Evolutionary conservation across 23 tunicate genomes (phyloP), one percentile per base, ranked within the genome.

Genomic region (Clavelina lepadiformis): DNA sequence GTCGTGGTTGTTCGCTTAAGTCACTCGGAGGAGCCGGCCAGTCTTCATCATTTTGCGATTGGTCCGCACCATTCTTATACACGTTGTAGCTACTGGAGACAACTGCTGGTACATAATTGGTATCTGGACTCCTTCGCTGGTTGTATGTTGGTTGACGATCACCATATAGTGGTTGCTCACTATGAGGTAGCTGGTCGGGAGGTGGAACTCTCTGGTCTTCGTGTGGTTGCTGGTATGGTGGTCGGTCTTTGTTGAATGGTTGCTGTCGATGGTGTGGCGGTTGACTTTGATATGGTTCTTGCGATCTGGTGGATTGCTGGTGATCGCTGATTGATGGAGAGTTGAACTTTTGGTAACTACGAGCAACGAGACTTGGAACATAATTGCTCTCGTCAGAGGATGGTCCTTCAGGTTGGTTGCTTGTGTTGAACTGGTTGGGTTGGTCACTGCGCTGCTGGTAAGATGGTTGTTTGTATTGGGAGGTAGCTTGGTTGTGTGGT

Each of bases 331-430:
- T 26, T 35, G 71, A 27, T 4, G 23, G 46, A 36, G 67, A 18
- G 11, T 38, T 51, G 21, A 73, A 41, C 33, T 51, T 60, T 33
- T 65, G 55, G 30, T 68, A 68, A 67, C 91, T 61, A 25, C 77
- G 52, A 1, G 83, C 67, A 37, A 77, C 83, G 31, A 77, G 34
- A 61, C 59, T 66, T 3, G 91, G 91, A 28, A 83, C 82, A 35
- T 83, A 83, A 35, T 83, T 75, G 18, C 46, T 61, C 6, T 38
- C 70, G 33, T 59, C 56, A 2, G 15, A 19, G 19, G 35, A 7
- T n/a, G 20, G 22, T 6, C 59, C 6, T 11, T 6, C 59, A 53
- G 24, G 7, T 44, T 44, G 49, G 11, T 44, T 44, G 45, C 2
- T 31, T 35, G 67, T 33, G 34, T 61, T 3, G 67, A 30, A 34